Conservation (phyloP, 2,113 vertebrate genomes). For the Cephalophus harveyi region DNA sequence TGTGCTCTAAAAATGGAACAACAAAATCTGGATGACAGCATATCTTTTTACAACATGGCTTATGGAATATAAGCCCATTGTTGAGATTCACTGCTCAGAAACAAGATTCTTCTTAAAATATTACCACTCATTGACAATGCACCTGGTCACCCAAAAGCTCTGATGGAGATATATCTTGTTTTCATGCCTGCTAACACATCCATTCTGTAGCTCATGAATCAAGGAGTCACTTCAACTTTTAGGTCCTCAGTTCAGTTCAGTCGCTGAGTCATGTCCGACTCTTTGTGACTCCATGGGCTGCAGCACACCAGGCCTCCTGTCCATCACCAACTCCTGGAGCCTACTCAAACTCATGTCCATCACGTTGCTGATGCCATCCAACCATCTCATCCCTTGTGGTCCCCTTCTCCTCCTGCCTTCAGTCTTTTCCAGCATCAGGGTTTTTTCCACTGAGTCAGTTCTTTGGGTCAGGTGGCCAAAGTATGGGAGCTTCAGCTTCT, state of each 20-base stretch:
- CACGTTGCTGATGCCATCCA: accelerated
- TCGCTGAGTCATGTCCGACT: neutral
- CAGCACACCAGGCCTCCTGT: neutral
- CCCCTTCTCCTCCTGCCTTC: neutral
- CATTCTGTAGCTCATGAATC: neutral
- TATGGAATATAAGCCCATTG: neutral
- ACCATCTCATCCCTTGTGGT: neutral
- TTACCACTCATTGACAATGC: neutral
- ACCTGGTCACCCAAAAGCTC: neutral
- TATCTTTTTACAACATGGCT: neutral
- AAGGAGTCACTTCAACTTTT: neutral
- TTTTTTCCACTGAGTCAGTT: neutral
- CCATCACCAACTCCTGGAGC: neutral
- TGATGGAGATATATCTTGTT: neutral
- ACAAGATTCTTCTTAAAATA: neutral
- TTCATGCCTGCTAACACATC: neutral
- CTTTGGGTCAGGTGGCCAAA: neutral
- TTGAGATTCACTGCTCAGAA: neutral
- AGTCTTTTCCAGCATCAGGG: neutral
- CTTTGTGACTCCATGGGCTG: neutral
- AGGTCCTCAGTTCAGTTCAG: neutral
- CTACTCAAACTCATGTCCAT: neutral
- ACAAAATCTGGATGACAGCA: neutral
- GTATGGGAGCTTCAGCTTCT: neutral
- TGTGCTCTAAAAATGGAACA: neutral